Evolutionary conservation across 2,888 invertebrate species (phyloP).

Genomic region (Microdon myrmicae): DNA sequence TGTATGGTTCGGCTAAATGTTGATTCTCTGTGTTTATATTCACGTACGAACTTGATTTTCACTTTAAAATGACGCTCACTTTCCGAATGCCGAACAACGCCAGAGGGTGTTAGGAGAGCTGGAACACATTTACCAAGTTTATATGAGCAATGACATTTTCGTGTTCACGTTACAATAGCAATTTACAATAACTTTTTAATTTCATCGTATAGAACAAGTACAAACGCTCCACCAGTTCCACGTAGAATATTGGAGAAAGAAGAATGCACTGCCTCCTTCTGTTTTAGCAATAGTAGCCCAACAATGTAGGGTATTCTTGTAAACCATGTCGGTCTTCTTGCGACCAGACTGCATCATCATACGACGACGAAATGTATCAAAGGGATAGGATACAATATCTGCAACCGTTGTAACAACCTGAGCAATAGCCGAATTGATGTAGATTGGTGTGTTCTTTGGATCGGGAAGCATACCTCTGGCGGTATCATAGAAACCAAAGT

Average conservation of each 20-base stretch:
- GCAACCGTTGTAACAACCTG: slow-evolving; percentile 78
- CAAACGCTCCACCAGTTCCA: slow-evolving; percentile 91
- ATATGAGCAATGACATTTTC: too few relatives aligned
- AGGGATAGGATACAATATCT: slow-evolving; percentile 92
- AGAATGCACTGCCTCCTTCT: slow-evolving; percentile 86
- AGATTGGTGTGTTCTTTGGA: slow-evolving; percentile 45
- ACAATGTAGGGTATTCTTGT: slow-evolving; percentile 90
- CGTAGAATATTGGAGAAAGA: slow-evolving; percentile 90
- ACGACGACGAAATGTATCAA: slow-evolving; percentile 91
- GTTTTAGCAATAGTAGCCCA: slow-evolving; percentile 82
- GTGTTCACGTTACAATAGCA: too few relatives aligned
- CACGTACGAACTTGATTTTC: too few relatives aligned
- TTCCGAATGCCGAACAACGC: too few relatives aligned
- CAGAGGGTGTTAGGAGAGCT: too few relatives aligned
- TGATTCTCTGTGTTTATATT: too few relatives aligned
- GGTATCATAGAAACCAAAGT: slow-evolving; percentile 93
- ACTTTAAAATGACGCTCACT: too few relatives aligned
- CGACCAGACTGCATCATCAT: slow-evolving; percentile 98
- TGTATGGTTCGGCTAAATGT: too few relatives aligned
- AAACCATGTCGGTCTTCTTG: slow-evolving; percentile 78
- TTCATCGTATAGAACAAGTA: slow-evolving; percentile 88
- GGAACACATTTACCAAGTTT: too few relatives aligned
- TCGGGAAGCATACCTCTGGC: slow-evolving; percentile 88
- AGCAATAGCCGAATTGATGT: slow-evolving; percentile 49
- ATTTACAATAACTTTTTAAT: slow-evolving; percentile 72